phyloP scores from a whole-genome alignment of 2,797 vertebrate species.

The Hapalemur alaotrensis region DNA sequence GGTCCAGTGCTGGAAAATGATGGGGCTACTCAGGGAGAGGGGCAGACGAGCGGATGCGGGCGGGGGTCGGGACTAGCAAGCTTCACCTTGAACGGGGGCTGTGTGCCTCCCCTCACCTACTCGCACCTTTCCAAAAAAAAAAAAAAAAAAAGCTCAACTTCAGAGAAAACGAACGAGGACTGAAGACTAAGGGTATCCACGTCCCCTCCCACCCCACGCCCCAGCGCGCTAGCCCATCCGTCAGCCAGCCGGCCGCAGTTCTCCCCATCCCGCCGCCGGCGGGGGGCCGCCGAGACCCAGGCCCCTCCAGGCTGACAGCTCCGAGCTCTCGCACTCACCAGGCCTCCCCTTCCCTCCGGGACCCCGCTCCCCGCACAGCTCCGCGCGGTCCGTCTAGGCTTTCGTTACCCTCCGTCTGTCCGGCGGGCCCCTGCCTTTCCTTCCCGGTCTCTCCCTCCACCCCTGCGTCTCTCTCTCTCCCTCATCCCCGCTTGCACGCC shows the following conservation, averaged over 20 bases:
- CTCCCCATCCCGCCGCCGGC: conserved; percentile 30
- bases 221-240: conserved; percentile 37
- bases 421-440: conserved; percentile 24
- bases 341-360: conserved; percentile 51
- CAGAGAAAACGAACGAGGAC: conserved; percentile 26
- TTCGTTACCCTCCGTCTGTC: conserved; percentile 17
- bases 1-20: conserved; percentile 36
- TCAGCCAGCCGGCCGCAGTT: conserved; percentile 22
- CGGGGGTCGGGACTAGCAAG: not conserved
- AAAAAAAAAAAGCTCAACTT: conserved; percentile 59
- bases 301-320: conserved; percentile 45
- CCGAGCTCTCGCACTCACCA: conserved; percentile 37
- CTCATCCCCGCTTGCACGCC: not conserved
- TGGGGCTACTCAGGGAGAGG: not conserved
- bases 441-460: conserved; percentile 16
- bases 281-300: conserved; percentile 29
- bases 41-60: conserved; percentile 2
- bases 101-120: conserved; percentile 52
- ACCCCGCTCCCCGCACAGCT: not conserved
- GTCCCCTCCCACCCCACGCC: not conserved
- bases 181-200: conserved; percentile 29
- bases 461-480: not conserved
- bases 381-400: conserved; percentile 54
- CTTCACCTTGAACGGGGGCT: conserved; percentile 42
- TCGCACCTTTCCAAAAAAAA: not conserved